Percentiles rank a stretch among this genome's conserved stretches.
phyloP scores from a whole-genome alignment of 2,113 vertebrate genomes.

The Atractosteus spatula region DNA sequence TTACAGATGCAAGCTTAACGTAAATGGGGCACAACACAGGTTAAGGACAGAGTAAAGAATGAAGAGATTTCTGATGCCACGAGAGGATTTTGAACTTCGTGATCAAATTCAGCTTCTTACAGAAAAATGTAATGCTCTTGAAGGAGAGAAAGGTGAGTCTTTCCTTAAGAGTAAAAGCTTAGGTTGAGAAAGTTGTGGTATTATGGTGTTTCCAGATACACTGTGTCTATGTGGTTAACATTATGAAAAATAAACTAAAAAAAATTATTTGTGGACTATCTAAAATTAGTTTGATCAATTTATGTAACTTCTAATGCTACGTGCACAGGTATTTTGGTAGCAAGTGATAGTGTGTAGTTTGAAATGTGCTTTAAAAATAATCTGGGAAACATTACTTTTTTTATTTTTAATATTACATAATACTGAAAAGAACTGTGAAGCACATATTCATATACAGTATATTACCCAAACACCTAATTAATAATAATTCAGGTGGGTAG shows the following conservation, averaged over 20 bases:
- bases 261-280: neutral
- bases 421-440: too few relatives aligned
- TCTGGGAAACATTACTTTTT: neutral
- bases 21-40: neutral
- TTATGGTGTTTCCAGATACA: neutral
- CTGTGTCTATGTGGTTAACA: neutral
- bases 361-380: neutral
- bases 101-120: conserved; percentile 10
- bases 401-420: too few relatives aligned
- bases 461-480: too few relatives aligned
- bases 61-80: conserved; percentile 10
- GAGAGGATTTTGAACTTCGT: conserved; percentile 8
- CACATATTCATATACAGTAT: too few relatives aligned
- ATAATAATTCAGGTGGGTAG: too few relatives aligned
- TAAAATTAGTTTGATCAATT: too few relatives aligned
- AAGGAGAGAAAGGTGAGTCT: conserved; percentile 17
- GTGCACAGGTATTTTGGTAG: neutral
- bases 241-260: neutral
- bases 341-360: neutral
- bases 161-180: neutral
- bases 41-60: neutral
- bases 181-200: neutral
- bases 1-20: neutral
- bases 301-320: neutral
- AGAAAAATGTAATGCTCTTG: conserved; percentile 13